Evolutionary conservation across 2,888 invertebrate genomes (phyloP), one percentile per base, ranked within the genome.

Genomic region (Meghimatium bilineatum): DNA sequence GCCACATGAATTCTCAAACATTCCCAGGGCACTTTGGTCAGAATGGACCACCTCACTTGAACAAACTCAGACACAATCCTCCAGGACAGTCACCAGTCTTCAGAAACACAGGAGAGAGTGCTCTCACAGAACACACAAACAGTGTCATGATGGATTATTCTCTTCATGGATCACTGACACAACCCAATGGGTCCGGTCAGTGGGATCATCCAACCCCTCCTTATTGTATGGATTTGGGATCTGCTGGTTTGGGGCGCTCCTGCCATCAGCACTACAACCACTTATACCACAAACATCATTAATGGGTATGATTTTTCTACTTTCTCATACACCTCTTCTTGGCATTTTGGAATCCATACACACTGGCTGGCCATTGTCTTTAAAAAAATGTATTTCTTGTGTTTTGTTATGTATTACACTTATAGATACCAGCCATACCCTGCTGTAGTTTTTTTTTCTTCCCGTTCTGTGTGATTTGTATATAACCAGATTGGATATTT

Each of bases 181-280:
- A 77, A 23, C 69, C 83, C 29, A 77, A 71, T 71, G 83, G 83
- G 83, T 71, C 83, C 77, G 83, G 83, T 83, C 83, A 83, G 83
- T 83, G 77, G 83, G 78, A 83, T 44, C 76, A 77, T 36, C 69
- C 56, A 56, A 29, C 74, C 12, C 79, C 83, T 63, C 79, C 83
- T 32, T 83, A 49, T 71, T 72, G 79, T 79, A 79, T 66, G 79
- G 74, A 74, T 63, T 56, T 60, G 20, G 83, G 83, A 74, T 63
- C 74, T 52, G 56, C 69, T 77, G 83, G 83, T 56, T 66, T 75
- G 66, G 81, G 81, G 44, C 81, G 83, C 71, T 49, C 74, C 29
- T 36, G 32, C 76, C 75, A 79, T 52, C 83, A 78, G 60, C 71
- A 83, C 44, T 74, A 84, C 80, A 74, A 67, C 49, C 80, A 80